Conservation (phyloP, 64 coral and sea anemone species). For the Orbicella faveolata region DNA sequence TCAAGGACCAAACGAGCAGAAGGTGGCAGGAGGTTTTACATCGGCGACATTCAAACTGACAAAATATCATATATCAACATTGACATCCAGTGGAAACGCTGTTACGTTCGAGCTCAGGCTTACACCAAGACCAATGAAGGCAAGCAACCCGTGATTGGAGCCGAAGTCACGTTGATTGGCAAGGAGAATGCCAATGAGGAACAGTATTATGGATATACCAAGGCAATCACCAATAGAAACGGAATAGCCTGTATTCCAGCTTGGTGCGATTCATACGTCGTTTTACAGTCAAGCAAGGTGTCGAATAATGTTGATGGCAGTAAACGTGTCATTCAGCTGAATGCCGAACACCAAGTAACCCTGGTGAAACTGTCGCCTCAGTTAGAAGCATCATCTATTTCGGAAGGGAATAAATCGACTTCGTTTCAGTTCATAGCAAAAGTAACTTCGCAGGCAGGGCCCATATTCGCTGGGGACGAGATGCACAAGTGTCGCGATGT, state of each 20-base stretch:
- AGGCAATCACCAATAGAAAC: background rate
- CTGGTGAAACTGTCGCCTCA: background rate
- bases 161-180: background rate
- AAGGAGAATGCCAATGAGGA: background rate
- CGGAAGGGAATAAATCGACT: background rate
- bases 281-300: background rate
- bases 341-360: background rate
- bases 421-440: background rate
- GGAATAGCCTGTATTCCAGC: background rate
- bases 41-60: background rate
- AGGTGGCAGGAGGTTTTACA: background rate
- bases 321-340: background rate
- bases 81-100: background rate
- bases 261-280: background rate
- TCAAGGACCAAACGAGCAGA: background rate
- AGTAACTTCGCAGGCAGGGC: background rate
- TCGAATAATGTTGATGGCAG: background rate
- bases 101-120: background rate
- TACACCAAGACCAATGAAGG: background rate
- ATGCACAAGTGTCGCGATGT: background rate
- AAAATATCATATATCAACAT: background rate
- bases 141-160: background rate
- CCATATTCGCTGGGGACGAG: background rate
- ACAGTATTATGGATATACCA: background rate
- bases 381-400: background rate